A percentile compares a stretch with the other conserved stretches of the same genome.
Evolutionary conservation across 2,888 invertebrate genomes (phyloP).

Genomic region (Lacanobia wlatinum): DNA sequence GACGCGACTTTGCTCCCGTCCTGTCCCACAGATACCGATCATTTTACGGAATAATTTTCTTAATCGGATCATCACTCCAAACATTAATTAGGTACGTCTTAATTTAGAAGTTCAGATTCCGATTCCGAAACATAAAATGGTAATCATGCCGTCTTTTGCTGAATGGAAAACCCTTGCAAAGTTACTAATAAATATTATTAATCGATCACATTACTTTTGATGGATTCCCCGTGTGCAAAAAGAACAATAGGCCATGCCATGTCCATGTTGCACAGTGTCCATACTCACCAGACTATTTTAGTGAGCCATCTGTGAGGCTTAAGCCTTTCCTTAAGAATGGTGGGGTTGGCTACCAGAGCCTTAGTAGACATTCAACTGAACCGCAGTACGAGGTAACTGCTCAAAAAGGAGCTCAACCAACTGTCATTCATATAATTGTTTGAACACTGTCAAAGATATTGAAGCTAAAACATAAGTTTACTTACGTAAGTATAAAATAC

Average conservation of each 20-base stretch:
- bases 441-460: neutral
- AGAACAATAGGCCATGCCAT: slow-evolving; percentile 24
- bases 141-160: neutral
- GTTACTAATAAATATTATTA: slow-evolving; percentile 12
- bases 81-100: too few relatives aligned
- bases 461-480: neutral
- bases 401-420: neutral
- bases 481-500: neutral
- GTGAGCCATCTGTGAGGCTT: neutral
- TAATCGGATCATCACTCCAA: too few relatives aligned
- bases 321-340: slow-evolving; percentile 30
- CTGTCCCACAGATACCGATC: too few relatives aligned
- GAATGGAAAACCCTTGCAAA: slow-evolving; percentile 10
- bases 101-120: neutral
- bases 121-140: neutral
- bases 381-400: neutral
- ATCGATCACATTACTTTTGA: slow-evolving; percentile 34
- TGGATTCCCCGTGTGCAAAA: slow-evolving; percentile 24
- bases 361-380: neutral
- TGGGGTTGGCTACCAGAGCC: slow-evolving; percentile 5
- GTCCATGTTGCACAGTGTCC: neutral
- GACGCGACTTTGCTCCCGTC: too few relatives aligned
- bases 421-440: neutral
- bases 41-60: too few relatives aligned
- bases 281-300: neutral